These are phyloP conservation scores for Gymnocypris eckloni DNA, from an alignment of 2,797 vertebrate genomes.

Conservation along the genomic window DNA sequence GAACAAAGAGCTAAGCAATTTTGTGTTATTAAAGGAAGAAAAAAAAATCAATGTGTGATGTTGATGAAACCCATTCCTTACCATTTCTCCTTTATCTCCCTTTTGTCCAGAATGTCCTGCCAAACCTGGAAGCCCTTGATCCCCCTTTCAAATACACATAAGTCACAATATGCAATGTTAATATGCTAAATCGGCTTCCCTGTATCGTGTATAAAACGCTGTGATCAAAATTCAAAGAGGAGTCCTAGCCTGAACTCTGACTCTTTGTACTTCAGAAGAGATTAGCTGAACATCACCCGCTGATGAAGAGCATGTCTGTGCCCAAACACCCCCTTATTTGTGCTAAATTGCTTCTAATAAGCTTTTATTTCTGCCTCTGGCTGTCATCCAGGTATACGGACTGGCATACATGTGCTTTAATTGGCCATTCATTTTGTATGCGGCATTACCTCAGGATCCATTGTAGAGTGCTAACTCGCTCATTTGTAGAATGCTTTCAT, in stretches of 20 bases:
- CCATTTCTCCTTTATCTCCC: constrained; percentile 85
- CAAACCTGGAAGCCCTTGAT: constrained; percentile 80
- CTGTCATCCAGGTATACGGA: constrained; percentile 57
- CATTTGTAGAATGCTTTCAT: constrained; percentile 65
- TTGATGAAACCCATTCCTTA: constrained; percentile 67
- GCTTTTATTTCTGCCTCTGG: constrained; percentile 53
- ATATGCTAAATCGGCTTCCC: constrained; percentile 20
- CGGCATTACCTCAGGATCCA: constrained; percentile 53
- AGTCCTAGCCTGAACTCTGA: constrained; percentile 36
- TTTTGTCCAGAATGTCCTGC: constrained; percentile 81
- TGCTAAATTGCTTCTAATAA: constrained; percentile 57
- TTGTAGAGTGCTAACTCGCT: constrained; percentile 58
- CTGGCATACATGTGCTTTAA: constrained; percentile 67
- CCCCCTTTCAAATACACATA: constrained; percentile 76
- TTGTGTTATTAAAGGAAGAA: constrained; percentile 14
- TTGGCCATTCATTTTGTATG: constrained; percentile 57
- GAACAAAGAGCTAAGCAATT: constrained; percentile 1
- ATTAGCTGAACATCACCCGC: constrained; percentile 47
- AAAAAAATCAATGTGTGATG: constrained; percentile 16
- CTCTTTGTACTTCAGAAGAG: constrained; percentile 45
- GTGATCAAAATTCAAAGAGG: constrained; percentile 46
- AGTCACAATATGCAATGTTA: constrained; percentile 22
- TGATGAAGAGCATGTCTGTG: constrained; percentile 51
- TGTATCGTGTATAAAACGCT: constrained; percentile 40
- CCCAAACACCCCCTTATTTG: constrained; percentile 39